phyloP scores from a whole-genome alignment of 2,797 vertebrate species.

The Pseudochirops corinnae region DNA sequence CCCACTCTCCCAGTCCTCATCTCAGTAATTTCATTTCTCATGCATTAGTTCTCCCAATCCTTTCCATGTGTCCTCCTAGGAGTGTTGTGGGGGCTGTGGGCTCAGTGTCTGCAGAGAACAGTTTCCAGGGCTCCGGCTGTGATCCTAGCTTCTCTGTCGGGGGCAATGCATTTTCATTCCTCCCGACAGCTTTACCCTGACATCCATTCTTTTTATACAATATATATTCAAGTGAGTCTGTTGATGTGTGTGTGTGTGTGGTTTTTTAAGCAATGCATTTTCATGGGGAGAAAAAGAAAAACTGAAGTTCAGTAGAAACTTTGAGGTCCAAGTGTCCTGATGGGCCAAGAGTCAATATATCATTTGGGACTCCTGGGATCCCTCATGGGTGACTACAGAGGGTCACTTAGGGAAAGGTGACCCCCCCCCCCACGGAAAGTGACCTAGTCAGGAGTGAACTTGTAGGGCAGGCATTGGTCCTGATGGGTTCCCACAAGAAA shows the following conservation, averaged over 20 bases:
- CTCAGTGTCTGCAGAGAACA: background rate
- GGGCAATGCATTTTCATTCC: slow-evolving; percentile 28
- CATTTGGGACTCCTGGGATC: background rate
- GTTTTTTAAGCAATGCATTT: background rate
- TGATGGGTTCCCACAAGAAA: background rate
- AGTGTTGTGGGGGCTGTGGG: slow-evolving; percentile 23
- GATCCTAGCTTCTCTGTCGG: slow-evolving; percentile 57
- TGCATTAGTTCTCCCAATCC: slow-evolving; percentile 55
- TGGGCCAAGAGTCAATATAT: background rate
- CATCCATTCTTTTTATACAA: background rate
- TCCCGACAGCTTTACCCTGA: background rate
- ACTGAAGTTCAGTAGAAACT: background rate
- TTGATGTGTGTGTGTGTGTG: background rate
- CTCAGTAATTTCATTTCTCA: slow-evolving; percentile 56
- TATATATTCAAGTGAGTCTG: slow-evolving; percentile 20
- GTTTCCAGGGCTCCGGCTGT: slow-evolving; percentile 55
- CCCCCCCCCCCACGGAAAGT: background rate
- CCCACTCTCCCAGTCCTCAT: slow-evolving; percentile 4
- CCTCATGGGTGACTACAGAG: background rate
- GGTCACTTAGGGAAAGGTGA: background rate
- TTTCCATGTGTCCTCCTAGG: slow-evolving; percentile 57
- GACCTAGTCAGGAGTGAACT: background rate
- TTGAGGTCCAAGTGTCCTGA: background rate
- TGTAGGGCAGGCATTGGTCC: too few species aligned
- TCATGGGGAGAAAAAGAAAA: background rate